Percentiles rank a stretch among this genome's conserved stretches.
These are phyloP conservation scores for Margarornis squamiger DNA, from an alignment of 2,797 vertebrate genomes.

Conservation along the genomic window DNA sequence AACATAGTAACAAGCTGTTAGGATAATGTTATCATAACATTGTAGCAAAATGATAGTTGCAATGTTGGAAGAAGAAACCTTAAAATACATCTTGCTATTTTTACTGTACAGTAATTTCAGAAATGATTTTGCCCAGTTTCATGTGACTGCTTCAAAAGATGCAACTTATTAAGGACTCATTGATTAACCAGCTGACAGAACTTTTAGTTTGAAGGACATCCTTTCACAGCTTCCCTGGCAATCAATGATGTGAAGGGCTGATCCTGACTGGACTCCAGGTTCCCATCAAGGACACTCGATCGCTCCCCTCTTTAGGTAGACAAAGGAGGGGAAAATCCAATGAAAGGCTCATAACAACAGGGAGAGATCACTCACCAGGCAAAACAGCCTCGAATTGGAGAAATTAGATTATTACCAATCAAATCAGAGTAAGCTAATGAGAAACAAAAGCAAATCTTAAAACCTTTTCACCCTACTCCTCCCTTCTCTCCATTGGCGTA, in stretches of 20 bases:
- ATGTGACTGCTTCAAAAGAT: background rate
- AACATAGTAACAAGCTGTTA: background rate
- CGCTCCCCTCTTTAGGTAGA: background rate
- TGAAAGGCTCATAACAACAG: rapidly evolving
- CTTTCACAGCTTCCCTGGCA: background rate
- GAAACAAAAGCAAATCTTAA: background rate
- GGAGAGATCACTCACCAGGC: background rate
- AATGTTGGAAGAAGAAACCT: background rate
- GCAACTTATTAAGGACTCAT: background rate
- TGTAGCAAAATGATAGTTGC: background rate
- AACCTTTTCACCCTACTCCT: background rate
- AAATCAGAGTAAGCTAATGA: background rate
- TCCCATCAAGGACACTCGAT: background rate
- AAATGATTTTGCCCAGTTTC: background rate
- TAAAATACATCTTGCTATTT: background rate
- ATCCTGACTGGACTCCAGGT: background rate
- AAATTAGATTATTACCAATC: background rate
- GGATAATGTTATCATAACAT: background rate
- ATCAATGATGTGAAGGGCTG: background rate
- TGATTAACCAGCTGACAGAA: background rate
- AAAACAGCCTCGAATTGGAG: background rate
- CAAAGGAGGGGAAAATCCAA: background rate
- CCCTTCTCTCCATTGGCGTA: background rate
- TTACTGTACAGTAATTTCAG: background rate
- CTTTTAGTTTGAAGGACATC: background rate